Evolutionary conservation across 2,888 invertebrate species (phyloP), one percentile per base, ranked within the genome.

Genomic region (Peribatodes rhomboidaria): DNA sequence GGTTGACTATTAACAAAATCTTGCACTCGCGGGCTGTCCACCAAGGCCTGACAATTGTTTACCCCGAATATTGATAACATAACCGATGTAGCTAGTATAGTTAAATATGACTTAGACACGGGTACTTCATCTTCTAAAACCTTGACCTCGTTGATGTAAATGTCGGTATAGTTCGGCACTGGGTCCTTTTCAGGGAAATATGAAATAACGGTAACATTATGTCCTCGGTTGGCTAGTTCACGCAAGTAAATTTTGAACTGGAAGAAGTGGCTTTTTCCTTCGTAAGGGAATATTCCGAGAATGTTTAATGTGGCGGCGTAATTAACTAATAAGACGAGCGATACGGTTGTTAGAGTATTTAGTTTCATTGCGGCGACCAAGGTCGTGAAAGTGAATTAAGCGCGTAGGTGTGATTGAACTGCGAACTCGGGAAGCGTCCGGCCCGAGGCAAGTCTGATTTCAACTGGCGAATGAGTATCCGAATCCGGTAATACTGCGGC

Each of bases 261-360:
- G 31, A 94, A 88, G 74, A 95, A 96, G 81, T 97, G 97, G 63
- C 96, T 97, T 72, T 94, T 95, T 1, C 96, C 96, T 6, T 94
- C 90, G 72, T 96, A 95, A 0, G 95, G 95, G 78, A 96, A 96
- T 63, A 96, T 84, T 16, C 94, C 96, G 35, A 96, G 86, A 71
- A 96, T 95, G 52, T 94, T 94, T 0, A 90, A 69, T 22, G 82
- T 52, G 27, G 60, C 69, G 13, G 71, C 71, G 61, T 74, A 74
- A 16, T 78, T 71, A 53, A 66, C 53, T 35, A 77, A 39, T 33
- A 82, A 46, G 9, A 82, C 42, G 35, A 81, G 64, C 54, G 81
- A 61, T 58, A 76, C 64, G 53, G 56, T 52, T 11, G 65, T 66
- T 50, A 80, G 49, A 20, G 68, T 53, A 65, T 56, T 67, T 37